Conservation (phyloP, 2,888 invertebrate species). For the Diaprepes abbreviatus region DNA sequence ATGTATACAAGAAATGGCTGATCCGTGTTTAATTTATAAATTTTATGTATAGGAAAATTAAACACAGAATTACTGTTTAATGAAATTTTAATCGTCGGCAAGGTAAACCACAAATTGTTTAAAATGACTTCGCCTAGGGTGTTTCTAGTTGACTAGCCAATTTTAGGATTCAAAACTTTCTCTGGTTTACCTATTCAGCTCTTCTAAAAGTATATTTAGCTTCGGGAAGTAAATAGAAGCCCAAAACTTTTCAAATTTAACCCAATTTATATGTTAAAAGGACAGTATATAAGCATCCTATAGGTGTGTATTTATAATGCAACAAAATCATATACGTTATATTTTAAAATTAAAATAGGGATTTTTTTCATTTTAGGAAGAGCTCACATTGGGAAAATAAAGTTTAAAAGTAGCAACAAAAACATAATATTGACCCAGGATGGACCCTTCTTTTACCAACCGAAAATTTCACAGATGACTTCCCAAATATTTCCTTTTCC, state of each 20-base stretch:
- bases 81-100: conserved; percentile 36
- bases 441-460: too few species aligned
- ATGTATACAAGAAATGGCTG: too few species aligned
- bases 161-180: conserved; percentile 46
- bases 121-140: conserved; percentile 42
- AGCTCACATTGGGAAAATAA: too few species aligned
- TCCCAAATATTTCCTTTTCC: too few species aligned
- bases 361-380: too few species aligned
- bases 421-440: too few species aligned
- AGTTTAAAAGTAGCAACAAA: too few species aligned
- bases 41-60: neutral
- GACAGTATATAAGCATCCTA: neutral
- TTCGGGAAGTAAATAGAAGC: conserved; percentile 41
- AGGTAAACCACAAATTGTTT: conserved; percentile 36
- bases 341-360: too few species aligned
- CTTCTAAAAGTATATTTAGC: conserved; percentile 44
- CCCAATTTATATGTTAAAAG: conserved; percentile 48
- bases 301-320: neutral
- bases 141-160: conserved; percentile 47
- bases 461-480: too few species aligned
- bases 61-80: neutral
- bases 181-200: conserved; percentile 42
- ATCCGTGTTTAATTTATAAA: neutral
- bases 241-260: conserved; percentile 48
- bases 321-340: neutral